Evolutionary conservation across 1,140 invertebrate genomes (phyloP), one percentile per base, ranked within the genome.

Genomic region (Hormaphis cornu): DNA sequence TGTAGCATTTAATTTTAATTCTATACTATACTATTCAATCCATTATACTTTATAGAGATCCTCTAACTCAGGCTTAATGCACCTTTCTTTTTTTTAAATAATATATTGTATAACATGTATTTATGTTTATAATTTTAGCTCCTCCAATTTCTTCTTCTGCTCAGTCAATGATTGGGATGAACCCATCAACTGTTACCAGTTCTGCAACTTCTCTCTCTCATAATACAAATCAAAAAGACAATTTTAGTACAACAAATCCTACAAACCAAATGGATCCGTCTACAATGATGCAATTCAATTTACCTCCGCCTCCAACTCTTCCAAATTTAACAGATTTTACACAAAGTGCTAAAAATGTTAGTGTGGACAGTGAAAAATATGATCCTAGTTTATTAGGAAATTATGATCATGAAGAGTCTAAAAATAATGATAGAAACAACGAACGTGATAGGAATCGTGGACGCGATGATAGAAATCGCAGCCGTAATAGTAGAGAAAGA

Each of bases 401-500:
- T 12, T 24, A 28, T 37, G 30, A 33, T n/a, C 42, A 22, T 0
- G 66, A 72, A 33, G 72, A 72, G 0, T 69, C 73, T 16, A 71
- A 71, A 12, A 71, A 74, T 10, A 35, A 63, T 12, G 73, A 70
- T 26, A 70, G 71, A 66, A 72, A 73, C 14, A 56, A 50, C n/a
- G 54, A 58, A 40, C 33, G 54, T 24, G 72, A 72, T 40, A 54
- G 71, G 24, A 72, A 72, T 14, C 61, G 71, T 53, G 72, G 73
- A 46, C 72, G 71, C 24, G 73, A 73, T 59, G 70, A 73, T 28
- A 72, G 72, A 20, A 72, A 70, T 42, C 69, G 56, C 26, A 73
- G 69, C 58, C 71, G 61, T 72, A 75, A 72, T 75, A 76, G 48
- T 72, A 70, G 72, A 61, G 73, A 72, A 24, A 73, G 71, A 54